Evolutionary conservation across 2,797 vertebrate species (phyloP).

Genomic region (Morelia viridis): DNA sequence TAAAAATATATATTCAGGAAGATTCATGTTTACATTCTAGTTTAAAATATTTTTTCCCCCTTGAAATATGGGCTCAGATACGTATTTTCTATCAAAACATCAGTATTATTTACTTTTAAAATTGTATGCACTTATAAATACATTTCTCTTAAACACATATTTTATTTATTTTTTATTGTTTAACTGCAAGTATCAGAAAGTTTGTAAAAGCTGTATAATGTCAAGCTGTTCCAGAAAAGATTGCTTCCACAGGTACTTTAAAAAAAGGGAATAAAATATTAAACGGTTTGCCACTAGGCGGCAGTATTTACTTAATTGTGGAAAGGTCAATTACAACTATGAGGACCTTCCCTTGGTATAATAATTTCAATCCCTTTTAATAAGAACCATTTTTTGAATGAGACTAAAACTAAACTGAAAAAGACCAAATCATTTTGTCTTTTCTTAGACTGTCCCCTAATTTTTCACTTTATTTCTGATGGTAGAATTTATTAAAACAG

Average conservation of each 20-base stretch:
- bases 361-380: background rate
- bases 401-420: background rate
- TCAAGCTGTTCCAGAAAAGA: background rate
- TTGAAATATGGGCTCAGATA: background rate
- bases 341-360: background rate
- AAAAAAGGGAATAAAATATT: background rate
- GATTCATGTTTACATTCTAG: background rate
- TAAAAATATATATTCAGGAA: background rate
- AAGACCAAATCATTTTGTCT: background rate
- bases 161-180: background rate
- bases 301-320: constrained; percentile 19
- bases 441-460: background rate
- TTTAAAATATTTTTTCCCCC: background rate
- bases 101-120: background rate
- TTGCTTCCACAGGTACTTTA: background rate
- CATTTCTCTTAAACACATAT: background rate
- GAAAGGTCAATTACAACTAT: background rate
- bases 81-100: too few relatives aligned
- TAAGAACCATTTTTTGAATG: background rate
- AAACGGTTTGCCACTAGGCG: background rate
- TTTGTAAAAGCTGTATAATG: background rate
- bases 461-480: background rate
- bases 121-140: background rate
- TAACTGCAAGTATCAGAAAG: background rate
- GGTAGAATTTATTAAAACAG: background rate